Evolutionary conservation across 2,888 invertebrate genomes (phyloP).

Genomic region (Lycophotia porphyrea): DNA sequence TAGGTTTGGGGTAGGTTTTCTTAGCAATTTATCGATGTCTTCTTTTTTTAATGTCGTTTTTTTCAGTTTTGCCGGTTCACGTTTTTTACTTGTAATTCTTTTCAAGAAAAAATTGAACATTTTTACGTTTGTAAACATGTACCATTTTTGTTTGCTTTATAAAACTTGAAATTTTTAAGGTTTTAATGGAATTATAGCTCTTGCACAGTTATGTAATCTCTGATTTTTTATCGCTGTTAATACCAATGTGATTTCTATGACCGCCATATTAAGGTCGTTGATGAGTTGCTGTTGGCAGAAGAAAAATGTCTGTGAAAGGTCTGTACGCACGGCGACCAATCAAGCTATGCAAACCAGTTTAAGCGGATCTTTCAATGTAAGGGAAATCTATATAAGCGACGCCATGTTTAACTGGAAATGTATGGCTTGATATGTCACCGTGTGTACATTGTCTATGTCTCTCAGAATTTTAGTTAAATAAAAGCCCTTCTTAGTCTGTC

Average conservation of each 20-base stretch:
- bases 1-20: slow-evolving; percentile 6
- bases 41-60: not conserved
- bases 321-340: too few relatives aligned
- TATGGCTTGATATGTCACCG: too few relatives aligned
- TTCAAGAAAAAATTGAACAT: too few relatives aligned
- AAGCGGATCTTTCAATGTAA: too few relatives aligned
- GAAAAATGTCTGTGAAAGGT: too few relatives aligned
- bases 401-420: too few relatives aligned
- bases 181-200: not conserved
- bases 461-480: too few relatives aligned
- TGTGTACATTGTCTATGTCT: too few relatives aligned
- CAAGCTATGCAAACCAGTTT: too few relatives aligned
- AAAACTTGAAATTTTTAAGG: not conserved
- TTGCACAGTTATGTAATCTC: not conserved
- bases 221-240: not conserved
- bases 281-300: not conserved
- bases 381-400: too few relatives aligned
- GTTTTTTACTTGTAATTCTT: not conserved
- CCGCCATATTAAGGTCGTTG: not conserved
- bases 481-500: too few relatives aligned
- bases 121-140: not conserved
- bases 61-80: not conserved
- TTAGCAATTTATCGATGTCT: not conserved
- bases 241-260: not conserved
- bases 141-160: not conserved